Evolutionary conservation across 2,888 invertebrate species (phyloP).

Genomic region (Tiliacea citrago): DNA sequence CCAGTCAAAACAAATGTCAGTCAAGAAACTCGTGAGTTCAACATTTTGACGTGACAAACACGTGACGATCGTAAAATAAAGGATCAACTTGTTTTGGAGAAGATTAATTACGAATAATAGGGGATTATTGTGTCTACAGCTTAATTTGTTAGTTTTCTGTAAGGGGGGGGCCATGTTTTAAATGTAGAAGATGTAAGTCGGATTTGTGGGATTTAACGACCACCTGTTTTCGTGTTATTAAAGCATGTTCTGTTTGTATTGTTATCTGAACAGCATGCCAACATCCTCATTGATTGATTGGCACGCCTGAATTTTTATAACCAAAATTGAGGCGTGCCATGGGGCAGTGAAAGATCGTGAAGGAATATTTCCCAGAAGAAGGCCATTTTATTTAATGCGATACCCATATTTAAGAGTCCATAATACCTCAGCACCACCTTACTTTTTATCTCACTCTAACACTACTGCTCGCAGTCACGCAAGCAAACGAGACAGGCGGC

Average conservation of each 20-base stretch:
- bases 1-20: slow-evolving; percentile 36
- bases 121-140: slow-evolving; percentile 31
- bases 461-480: too few species aligned
- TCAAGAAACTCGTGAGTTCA: slow-evolving; percentile 18
- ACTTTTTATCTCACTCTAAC: too few species aligned
- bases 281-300: neutral
- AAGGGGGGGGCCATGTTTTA: neutral
- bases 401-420: too few species aligned
- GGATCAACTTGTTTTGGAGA: slow-evolving; percentile 33
- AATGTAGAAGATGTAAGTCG: neutral
- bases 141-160: slow-evolving; percentile 11
- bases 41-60: slow-evolving; percentile 51
- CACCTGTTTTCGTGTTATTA: neutral
- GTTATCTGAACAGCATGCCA: neutral
- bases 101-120: slow-evolving; percentile 49
- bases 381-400: neutral
- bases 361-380: neutral
- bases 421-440: too few species aligned
- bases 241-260: neutral
- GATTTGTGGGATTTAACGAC: slow-evolving; percentile 17
- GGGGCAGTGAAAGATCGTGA: neutral
- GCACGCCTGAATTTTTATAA: too few species aligned
- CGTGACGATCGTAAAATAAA: slow-evolving; percentile 47
- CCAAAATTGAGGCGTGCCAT: too few species aligned
- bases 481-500: too few species aligned